Evolutionary conservation across 1,140 invertebrate species (phyloP), one percentile per base, ranked within the genome.

Genomic region (Mercenaria mercenaria): DNA sequence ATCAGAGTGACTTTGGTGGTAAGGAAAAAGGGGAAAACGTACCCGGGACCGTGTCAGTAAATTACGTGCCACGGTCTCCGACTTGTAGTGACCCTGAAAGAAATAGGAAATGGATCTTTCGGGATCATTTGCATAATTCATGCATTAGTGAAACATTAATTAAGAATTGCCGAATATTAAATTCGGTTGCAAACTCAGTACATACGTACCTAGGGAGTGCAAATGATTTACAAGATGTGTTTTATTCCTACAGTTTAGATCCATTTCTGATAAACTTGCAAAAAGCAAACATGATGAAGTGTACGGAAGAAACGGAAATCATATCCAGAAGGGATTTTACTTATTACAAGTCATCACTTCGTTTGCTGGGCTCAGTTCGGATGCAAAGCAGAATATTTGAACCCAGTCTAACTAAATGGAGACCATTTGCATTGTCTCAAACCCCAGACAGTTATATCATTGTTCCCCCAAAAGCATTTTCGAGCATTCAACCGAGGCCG

Each of bases 361-460:
- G 74, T 15, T 34, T 77, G 26, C 74, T 77, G 23, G 74, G 74
- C 2, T 77, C 74, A 4, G 32, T 52, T 11, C 39, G 74, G 26
- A 77, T 77, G 74, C 74, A 52, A 77, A 77, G 43, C 43, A 47
- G 74, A 52, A 77, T 77, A 50, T 77, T 77, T 26, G 74, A 77
- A 50, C 41, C 74, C 4, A 52, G n/a, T 4, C 74, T 47, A 10
- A 47, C 74, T 10, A 77, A 77, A 77, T 77, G 43, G 26, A 47
- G 43, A 77, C 74, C 39, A 4, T 52, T 52, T 15, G 41, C 74
- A 13, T 52, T 77, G 13, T 34, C 34, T 15, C 4, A 77, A 15
- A 32, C 41, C 26, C 2, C 34, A 1, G 74, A 77, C n/a, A 77
- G 26, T 32, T 77, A 29, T 26, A 47, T 77, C 26, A 47, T 77